Percentiles rank a stretch among this genome's conserved stretches.
These are phyloP conservation scores for Papilio glaucus DNA, from an alignment of 1,140 invertebrate species.

Conservation along the genomic window DNA sequence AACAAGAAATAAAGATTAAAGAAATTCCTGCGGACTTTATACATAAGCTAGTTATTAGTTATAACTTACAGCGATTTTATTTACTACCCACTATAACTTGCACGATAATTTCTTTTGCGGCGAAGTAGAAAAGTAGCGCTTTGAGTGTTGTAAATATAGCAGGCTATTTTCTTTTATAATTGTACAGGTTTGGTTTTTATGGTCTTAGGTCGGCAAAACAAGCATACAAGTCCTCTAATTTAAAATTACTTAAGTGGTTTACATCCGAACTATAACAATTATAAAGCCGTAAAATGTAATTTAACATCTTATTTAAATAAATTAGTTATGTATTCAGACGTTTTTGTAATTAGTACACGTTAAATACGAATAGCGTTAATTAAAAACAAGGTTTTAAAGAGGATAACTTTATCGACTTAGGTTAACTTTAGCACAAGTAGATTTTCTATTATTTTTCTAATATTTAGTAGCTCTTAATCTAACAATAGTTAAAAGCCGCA, in stretches of 20 bases:
- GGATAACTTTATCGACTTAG: too few species aligned
- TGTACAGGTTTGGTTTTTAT: constrained; percentile 16
- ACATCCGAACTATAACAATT: constrained; percentile 22
- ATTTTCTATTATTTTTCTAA: constrained; percentile 16
- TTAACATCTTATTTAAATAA: constrained; percentile 4
- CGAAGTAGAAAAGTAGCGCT: constrained; percentile 30
- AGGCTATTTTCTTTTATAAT: constrained; percentile 29
- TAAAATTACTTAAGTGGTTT: constrained; percentile 16
- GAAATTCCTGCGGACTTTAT: constrained; percentile 29
- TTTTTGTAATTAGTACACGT: too few species aligned
- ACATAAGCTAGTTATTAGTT: constrained; percentile 30
- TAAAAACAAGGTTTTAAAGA: too few species aligned
- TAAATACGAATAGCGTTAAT: too few species aligned
- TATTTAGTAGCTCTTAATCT: background rate
- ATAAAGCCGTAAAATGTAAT: background rate
- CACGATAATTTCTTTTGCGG: constrained; percentile 38
- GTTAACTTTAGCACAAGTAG: too few species aligned
- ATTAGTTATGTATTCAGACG: too few species aligned
- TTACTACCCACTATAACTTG: constrained; percentile 37
- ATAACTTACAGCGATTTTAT: constrained; percentile 35
- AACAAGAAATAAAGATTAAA: constrained; percentile 42
- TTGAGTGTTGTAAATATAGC: constrained; percentile 25
- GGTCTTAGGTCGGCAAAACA: constrained; percentile 24
- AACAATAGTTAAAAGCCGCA: constrained; percentile 30
- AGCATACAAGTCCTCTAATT: constrained; percentile 9